Evolutionary conservation across 1,140 invertebrate genomes (phyloP).

Genomic region (Orussus abietinus): DNA sequence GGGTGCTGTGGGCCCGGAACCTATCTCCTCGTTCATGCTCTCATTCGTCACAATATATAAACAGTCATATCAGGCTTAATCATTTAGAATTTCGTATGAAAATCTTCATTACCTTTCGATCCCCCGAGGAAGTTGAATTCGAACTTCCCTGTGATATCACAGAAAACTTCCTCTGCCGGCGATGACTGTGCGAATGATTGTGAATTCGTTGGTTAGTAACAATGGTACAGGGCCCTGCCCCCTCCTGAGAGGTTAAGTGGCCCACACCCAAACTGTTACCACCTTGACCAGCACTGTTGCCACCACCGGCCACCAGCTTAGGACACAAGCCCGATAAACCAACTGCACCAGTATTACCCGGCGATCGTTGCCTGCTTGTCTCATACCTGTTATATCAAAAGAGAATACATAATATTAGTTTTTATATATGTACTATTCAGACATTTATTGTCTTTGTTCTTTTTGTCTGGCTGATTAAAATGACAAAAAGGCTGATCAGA

Average conservation of each 20-base stretch:
- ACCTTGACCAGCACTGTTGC: conserved; percentile 34
- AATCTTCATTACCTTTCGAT: conserved; percentile 47
- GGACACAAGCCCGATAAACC: conserved; percentile 48
- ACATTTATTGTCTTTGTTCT: no score
- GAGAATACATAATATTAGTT: no score
- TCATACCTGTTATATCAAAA: conserved; percentile 54
- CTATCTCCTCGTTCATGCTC: no score
- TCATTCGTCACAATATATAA: no score
- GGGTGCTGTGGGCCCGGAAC: no score
- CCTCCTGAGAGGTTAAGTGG: conserved; percentile 50
- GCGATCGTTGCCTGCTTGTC: conserved; percentile 48
- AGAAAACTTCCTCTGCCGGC: conserved; percentile 45
- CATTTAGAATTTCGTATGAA: background rate
- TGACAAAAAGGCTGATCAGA: no score
- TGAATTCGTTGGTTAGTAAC: conserved; percentile 41
- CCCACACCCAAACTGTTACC: conserved; percentile 42
- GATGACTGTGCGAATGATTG: conserved; percentile 32
- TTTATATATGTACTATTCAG: no score
- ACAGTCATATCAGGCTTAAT: background rate
- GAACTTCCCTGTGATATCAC: conserved; percentile 36
- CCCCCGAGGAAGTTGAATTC: conserved; percentile 33
- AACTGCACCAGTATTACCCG: conserved; percentile 39
- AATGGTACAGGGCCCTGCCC: conserved; percentile 35
- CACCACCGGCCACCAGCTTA: conserved; percentile 45
- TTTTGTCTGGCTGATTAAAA: no score